phyloP scores from a whole-genome alignment of 1,140 invertebrate species.

The Ganaspis sp. region DNA sequence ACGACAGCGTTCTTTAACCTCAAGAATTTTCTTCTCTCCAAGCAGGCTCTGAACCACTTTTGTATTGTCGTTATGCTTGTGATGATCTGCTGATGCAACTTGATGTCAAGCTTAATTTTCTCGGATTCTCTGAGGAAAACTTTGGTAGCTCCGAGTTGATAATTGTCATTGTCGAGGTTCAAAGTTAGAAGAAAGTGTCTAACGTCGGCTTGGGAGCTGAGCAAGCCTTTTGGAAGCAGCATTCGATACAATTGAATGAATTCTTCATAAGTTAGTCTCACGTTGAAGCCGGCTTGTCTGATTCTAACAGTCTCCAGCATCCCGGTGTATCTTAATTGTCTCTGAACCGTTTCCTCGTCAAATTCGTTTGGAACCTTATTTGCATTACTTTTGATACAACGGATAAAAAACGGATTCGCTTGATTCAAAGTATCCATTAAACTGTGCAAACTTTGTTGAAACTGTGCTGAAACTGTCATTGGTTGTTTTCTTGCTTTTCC shows the following conservation, averaged over 20 bases:
- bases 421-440: conserved; percentile 96
- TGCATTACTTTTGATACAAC: conserved; percentile 97
- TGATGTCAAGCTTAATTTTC: conserved; percentile 93
- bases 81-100: conserved; percentile 95
- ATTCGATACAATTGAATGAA: conserved; percentile 96
- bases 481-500: conserved; percentile 90
- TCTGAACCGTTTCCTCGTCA: conserved; percentile 95
- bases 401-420: conserved; percentile 97
- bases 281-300: conserved; percentile 95
- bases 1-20: conserved; percentile 84
- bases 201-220: conserved; percentile 88
- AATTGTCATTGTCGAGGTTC: conserved; percentile 91
- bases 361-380: conserved; percentile 94
- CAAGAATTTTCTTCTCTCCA: conserved; percentile 87
- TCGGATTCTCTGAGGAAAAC: conserved; percentile 96
- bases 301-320: conserved; percentile 98
- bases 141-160: conserved; percentile 93
- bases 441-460: conserved; percentile 92
- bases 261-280: conserved; percentile 93
- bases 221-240: conserved; percentile 89
- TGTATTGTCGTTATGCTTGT: conserved; percentile 94
- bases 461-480: conserved; percentile 94
- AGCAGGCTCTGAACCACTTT: conserved; percentile 90
- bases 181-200: conserved; percentile 86
- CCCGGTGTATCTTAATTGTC: conserved; percentile 91